Evolutionary conservation across 2,888 invertebrate genomes (phyloP), one percentile per base, ranked within the genome.

Genomic region (Drosophila pegasa): DNA sequence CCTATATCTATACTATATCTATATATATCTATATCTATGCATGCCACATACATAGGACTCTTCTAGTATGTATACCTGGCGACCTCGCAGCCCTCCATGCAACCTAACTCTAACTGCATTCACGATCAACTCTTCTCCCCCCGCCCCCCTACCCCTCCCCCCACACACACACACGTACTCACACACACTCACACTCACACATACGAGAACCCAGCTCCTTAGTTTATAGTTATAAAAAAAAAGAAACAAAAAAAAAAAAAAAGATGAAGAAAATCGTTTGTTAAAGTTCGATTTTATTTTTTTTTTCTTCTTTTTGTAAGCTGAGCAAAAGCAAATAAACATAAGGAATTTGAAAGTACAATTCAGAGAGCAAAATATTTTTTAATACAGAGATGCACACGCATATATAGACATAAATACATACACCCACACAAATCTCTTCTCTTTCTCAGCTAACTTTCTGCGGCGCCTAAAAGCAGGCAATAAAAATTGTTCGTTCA

Each of bases 321-420:
- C 76, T 70, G 63, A 70, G 61, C 66, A 64, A 70, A 64, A 70
- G 57, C 48, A 62, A 64, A 78, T 62, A 77, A 72, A 58, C 66
- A 57, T 62, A 67, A 80, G 69, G 50, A 61, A 70, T 78, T 65
- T 72, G 85, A 80, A 77, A 87, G 81, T 80, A 87, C 77, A 80
- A 80, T 35, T 45, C 12, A 35, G 35, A 29, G 18, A 18, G 18
- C 1, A n/a, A 35, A 6, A 10, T 4, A 22, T 38, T 29, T 38
- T 52, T 37, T 27, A 27, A 8, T 29, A 29, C 3, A 12, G 9
- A 20, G 8, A 16, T 8, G 3, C 2, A 1, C 6, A 47, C 10
- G 16, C 1, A 27, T 16, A 9, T 10, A 16, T 12, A 14, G 1
- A 14, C 12, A 18, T 6, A 29, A 0, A 29, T 3, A 9, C 5